These are phyloP conservation scores for Pseudomugil gertrudae DNA, from an alignment of 2,797 vertebrate species.

Conservation along the genomic window DNA sequence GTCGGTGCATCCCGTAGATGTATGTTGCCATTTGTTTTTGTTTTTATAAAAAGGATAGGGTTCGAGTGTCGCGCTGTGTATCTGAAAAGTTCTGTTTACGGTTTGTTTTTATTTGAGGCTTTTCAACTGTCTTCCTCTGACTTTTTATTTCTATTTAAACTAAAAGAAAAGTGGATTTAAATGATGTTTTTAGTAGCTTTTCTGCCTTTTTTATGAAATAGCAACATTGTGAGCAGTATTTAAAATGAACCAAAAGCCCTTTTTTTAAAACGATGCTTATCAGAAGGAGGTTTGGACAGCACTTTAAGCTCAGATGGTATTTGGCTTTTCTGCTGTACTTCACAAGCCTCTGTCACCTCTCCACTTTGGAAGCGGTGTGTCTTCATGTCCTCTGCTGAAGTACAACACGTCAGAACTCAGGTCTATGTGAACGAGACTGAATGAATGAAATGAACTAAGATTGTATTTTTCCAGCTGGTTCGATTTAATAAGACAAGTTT, in stretches of 20 bases:
- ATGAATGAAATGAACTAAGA: constrained; percentile 72
- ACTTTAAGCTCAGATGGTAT: too few species aligned
- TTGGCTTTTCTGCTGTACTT: constrained; percentile 52
- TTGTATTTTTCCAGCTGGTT: constrained; percentile 71
- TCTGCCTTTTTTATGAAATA: constrained; percentile 66
- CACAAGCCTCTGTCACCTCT: constrained; percentile 43
- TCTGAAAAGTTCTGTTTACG: constrained; percentile 75
- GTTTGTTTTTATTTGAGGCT: constrained; percentile 29
- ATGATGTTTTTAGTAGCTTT: constrained; percentile 66
- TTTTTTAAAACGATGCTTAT: constrained; percentile 47
- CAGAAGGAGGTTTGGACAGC: constrained; percentile 11
- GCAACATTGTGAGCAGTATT: constrained; percentile 64
- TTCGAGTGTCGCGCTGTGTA: constrained; percentile 67
- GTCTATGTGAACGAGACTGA: constrained; percentile 70
- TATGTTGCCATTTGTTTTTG: constrained; percentile 81
- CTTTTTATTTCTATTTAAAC: constrained; percentile 76
- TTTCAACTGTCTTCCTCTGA: constrained; percentile 64
- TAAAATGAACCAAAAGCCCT: constrained; percentile 68
- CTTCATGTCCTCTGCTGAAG: constrained; percentile 55
- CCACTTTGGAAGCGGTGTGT: constrained; percentile 35
- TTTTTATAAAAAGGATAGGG: constrained; percentile 77
- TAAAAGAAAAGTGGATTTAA: constrained; percentile 49
- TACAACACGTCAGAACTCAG: constrained; percentile 75
- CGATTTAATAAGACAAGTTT: constrained; percentile 31
- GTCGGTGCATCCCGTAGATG: constrained; percentile 44